Conservation (phyloP, 1,140 invertebrate genomes). For the Bombus sylvicola region DNA sequence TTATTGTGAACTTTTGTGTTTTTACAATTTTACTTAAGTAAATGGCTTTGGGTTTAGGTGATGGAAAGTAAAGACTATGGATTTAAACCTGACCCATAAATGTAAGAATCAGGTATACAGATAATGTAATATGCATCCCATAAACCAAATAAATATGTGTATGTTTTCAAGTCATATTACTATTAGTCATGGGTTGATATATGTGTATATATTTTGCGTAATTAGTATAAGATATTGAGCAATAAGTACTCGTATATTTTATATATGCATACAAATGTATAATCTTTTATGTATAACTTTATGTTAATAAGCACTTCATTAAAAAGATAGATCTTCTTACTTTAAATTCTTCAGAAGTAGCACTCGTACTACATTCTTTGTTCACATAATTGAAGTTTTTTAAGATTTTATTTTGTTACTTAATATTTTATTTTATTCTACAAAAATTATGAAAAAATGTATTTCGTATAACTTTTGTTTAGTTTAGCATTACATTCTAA, state of each 20-base stretch:
- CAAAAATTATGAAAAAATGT: constrained; percentile 10
- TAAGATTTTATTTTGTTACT: neutral
- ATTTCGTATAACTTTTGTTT: neutral
- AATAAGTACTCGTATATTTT: constrained; percentile 67
- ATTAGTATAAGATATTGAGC: constrained; percentile 63
- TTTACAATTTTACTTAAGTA: constrained; percentile 53
- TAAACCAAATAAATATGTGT: constrained; percentile 60
- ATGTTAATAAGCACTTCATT: constrained; percentile 53
- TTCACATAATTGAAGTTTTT: neutral
- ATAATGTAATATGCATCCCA: constrained; percentile 41
- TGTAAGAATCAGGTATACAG: constrained; percentile 10
- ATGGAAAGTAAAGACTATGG: constrained; percentile 27
- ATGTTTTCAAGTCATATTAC: constrained; percentile 50
- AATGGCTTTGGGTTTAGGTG: constrained; percentile 34
- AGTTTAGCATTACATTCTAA: neutral
- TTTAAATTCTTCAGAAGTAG: constrained; percentile 15
- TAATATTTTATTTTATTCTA: neutral
- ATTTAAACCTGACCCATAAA: constrained; percentile 32
- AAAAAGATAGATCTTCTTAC: constrained; percentile 33
- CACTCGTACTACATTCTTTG: neutral
- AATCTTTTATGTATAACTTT: constrained; percentile 64
- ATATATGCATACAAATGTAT: constrained; percentile 66
- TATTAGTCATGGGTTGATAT: constrained; percentile 34
- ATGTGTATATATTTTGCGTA: constrained; percentile 60
- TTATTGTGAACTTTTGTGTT: constrained; percentile 59